These are phyloP conservation scores for Chiloscyllium plagiosum DNA, from an alignment of 2,113 vertebrate species.

Conservation along the genomic window DNA sequence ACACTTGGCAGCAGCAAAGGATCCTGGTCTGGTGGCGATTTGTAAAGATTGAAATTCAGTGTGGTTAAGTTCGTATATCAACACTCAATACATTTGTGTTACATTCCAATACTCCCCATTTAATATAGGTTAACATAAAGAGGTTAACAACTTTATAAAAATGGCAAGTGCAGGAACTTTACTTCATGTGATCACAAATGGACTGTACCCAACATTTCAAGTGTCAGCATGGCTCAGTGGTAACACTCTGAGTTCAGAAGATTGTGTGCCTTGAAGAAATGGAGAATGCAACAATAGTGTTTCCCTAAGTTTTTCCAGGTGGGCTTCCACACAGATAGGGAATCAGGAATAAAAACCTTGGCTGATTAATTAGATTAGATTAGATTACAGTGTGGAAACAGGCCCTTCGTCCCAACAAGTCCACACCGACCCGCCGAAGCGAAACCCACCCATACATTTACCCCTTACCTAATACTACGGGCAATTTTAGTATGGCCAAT, in stretches of 20 bases:
- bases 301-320: background rate
- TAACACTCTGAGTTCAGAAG: background rate
- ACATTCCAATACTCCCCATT: background rate
- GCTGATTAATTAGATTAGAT: too few relatives aligned
- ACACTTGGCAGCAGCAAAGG: too few relatives aligned
- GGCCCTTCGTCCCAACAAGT: too few relatives aligned
- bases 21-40: background rate
- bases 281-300: background rate
- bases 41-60: background rate
- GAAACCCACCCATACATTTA: too few relatives aligned
- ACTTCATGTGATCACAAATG: background rate
- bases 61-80: background rate
- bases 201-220: background rate
- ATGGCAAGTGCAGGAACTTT: background rate
- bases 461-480: too few relatives aligned
- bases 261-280: background rate
- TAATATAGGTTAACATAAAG: background rate
- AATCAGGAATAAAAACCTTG: background rate
- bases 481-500: too few relatives aligned
- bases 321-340: background rate
- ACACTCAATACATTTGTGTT: background rate
- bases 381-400: too few relatives aligned
- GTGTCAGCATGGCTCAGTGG: background rate
- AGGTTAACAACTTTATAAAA: background rate
- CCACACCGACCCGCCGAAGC: too few relatives aligned